Conservation (phyloP, 2,797 vertebrate species). For the Cheirogaleus major region DNA sequence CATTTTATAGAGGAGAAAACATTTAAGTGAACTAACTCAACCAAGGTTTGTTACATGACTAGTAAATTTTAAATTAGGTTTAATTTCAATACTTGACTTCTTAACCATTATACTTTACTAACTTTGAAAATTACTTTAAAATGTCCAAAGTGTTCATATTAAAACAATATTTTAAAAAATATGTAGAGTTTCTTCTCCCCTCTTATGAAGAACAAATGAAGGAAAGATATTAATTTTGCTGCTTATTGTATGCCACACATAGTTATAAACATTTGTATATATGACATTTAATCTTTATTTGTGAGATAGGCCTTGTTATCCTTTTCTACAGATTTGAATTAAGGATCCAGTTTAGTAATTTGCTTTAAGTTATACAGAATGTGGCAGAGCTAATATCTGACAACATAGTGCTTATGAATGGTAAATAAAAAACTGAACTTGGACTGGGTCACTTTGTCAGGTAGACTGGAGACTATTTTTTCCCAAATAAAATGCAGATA, state of each 20-base stretch:
- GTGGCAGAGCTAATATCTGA: not conserved
- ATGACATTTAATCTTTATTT: not conserved
- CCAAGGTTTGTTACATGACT: not conserved
- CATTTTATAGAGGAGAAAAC: constrained; percentile 1
- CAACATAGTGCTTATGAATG: not conserved
- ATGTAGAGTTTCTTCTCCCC: not conserved
- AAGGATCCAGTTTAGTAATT: not conserved
- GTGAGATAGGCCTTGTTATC: not conserved
- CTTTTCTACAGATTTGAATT: constrained; percentile 4
- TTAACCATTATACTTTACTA: not conserved
- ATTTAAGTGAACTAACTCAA: constrained; percentile 30
- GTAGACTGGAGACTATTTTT: not conserved
- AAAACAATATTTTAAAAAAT: not conserved
- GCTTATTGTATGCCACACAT: not conserved
- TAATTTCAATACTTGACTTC: not conserved
- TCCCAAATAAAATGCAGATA: not conserved
- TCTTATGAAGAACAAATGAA: not conserved
- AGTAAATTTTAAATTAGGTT: constrained; percentile 12
- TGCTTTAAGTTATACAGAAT: not conserved
- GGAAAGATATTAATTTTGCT: not conserved
- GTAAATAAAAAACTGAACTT: constrained; percentile 1
- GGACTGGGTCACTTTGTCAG: not conserved
- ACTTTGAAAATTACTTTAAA: constrained; percentile 41
- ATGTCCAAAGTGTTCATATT: not conserved
- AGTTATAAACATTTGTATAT: not conserved